A percentile compares a stretch with the other conserved stretches of the same genome.
Evolutionary conservation across 2,113 vertebrate species (phyloP).

Genomic region (Uropsilus gracilis): DNA sequence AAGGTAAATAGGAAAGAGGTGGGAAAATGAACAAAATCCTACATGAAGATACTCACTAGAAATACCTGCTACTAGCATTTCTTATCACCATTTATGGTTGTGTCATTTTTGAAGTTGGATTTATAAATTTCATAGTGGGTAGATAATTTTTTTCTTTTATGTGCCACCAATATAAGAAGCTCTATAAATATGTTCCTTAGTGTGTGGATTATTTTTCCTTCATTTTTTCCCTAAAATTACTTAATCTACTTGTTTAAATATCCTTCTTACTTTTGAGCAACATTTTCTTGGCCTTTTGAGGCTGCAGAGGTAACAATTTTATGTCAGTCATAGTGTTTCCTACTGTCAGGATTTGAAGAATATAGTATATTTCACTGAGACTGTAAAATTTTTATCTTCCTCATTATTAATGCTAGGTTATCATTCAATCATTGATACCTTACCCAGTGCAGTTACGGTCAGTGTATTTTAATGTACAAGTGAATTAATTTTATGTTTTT

Average conservation of each 20-base stretch:
- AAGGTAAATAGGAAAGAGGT: slow-evolving; percentile 38
- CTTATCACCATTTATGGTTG: not conserved
- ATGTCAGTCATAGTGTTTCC: not conserved
- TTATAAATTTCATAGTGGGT: not conserved
- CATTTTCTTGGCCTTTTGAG: slow-evolving; percentile 34
- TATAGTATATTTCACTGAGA: fast-evolving
- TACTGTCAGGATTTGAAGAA: not conserved
- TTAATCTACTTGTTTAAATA: slow-evolving; percentile 21
- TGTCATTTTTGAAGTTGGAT: not conserved
- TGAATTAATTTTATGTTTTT: not conserved
- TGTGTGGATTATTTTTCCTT: not conserved
- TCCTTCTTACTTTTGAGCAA: not conserved
- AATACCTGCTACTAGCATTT: not conserved
- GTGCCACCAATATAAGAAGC: not conserved
- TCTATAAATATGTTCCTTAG: not conserved
- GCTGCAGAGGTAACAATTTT: slow-evolving; percentile 1
- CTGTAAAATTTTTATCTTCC: not conserved
- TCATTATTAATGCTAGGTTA: not conserved
- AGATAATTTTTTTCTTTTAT: not conserved
- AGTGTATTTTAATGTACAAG: not conserved
- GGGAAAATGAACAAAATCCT: not conserved
- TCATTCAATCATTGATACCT: not conserved
- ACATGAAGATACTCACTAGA: not conserved
- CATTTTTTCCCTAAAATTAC: slow-evolving; percentile 27
- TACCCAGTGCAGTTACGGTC: not conserved